These are phyloP conservation scores for Danio tinwini DNA, from an alignment of 2,797 vertebrate genomes.

Conservation along the genomic window DNA sequence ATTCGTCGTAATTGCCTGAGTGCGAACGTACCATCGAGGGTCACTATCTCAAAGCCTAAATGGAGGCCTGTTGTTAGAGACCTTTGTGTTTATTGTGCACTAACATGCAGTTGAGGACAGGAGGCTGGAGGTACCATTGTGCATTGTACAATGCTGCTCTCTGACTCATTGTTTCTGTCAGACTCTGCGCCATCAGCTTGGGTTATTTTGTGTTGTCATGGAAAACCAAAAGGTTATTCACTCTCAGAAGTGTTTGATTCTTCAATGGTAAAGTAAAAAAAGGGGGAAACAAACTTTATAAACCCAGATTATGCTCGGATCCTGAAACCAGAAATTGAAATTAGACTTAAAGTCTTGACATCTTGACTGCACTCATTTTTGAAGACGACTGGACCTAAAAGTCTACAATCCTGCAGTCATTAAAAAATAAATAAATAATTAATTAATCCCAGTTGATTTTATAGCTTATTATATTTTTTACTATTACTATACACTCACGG, in stretches of 20 bases:
- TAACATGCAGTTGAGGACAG: constrained; percentile 37
- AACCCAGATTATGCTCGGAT: too few relatives aligned
- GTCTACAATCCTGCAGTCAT: too few relatives aligned
- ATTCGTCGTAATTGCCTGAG: constrained; percentile 41
- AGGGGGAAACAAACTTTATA: too few relatives aligned
- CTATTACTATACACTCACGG: too few relatives aligned
- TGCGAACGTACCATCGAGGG: constrained; percentile 43
- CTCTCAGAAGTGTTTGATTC: constrained; percentile 22
- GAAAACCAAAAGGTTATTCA: constrained; percentile 47
- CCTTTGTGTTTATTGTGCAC: constrained; percentile 52
- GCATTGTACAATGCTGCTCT: constrained; percentile 45
- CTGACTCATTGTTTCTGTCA: constrained; percentile 28
- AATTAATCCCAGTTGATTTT: too few relatives aligned
- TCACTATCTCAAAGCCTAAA: constrained; percentile 39
- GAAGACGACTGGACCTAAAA: too few relatives aligned
- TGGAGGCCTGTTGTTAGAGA: constrained; percentile 37
- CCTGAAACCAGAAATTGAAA: too few relatives aligned
- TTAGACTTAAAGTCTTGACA: too few relatives aligned
- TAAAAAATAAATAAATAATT: too few relatives aligned
- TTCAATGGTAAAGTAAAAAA: too few relatives aligned
- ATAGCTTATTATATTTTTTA: too few relatives aligned
- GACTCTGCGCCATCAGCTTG: constrained; percentile 20
- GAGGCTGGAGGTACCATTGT: constrained; percentile 37
- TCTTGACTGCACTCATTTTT: too few relatives aligned
- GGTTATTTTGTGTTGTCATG: constrained; percentile 33